Evolutionary conservation across 2,888 invertebrate species (phyloP).

Genomic region (Hydrotaea diabolus): DNA sequence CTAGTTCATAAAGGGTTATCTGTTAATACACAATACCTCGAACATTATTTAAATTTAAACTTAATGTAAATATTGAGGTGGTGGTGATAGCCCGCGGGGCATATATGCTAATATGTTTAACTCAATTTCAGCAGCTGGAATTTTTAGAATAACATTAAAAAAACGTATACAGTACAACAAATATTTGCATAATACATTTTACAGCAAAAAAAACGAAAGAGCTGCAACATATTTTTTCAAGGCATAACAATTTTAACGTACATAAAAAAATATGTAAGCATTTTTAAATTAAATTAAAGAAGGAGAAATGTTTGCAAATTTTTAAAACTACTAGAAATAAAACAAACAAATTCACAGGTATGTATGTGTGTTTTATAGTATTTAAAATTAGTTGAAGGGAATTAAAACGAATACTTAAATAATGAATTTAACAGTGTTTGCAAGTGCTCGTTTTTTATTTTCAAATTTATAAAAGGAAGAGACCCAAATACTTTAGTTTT

Average conservation of each 20-base stretch:
- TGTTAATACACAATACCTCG: too few species aligned
- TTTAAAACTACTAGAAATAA: not conserved
- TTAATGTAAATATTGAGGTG: too few species aligned
- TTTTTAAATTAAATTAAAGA: not conserved
- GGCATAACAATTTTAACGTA: not conserved
- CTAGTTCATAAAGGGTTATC: too few species aligned
- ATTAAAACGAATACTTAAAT: constrained; percentile 15
- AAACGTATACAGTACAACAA: too few species aligned
- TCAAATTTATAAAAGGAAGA: not conserved
- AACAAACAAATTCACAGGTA: not conserved
- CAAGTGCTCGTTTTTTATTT: constrained; percentile 16
- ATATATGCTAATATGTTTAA: too few species aligned
- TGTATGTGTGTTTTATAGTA: not conserved
- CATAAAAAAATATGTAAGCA: constrained; percentile 21
- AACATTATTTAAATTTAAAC: too few species aligned
- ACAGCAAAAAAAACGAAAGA: too few species aligned
- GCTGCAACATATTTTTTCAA: too few species aligned
- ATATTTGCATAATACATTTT: too few species aligned
- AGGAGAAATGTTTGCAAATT: not conserved
- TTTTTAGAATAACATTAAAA: too few species aligned
- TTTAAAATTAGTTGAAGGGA: not conserved
- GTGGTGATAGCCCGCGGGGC: too few species aligned
- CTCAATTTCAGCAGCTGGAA: too few species aligned
- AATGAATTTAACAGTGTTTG: not conserved
- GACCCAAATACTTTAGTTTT: not conserved